Conservation (phyloP, 2,888 invertebrate genomes). For the Lampropteryx suffumata region DNA sequence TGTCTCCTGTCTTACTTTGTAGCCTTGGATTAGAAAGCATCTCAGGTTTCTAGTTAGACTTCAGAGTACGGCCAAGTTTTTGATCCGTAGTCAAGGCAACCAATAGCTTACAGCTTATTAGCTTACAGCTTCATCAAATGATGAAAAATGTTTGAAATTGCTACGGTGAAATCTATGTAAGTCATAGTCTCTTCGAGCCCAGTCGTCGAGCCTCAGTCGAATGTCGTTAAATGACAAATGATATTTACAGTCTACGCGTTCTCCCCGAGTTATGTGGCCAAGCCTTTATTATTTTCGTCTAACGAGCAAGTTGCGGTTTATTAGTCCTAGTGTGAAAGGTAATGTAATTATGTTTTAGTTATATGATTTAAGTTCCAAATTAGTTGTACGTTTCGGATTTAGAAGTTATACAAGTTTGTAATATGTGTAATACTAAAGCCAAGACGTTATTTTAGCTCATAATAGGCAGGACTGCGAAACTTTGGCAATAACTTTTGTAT, state of each 20-base stretch:
- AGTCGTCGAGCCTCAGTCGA: too few relatives aligned
- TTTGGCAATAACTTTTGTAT: neutral
- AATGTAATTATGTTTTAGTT: constrained; percentile 21
- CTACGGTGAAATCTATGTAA: too few relatives aligned
- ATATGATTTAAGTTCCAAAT: constrained; percentile 23
- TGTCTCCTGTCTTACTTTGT: too few relatives aligned
- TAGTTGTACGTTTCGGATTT: constrained; percentile 9
- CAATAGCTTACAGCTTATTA: too few relatives aligned
- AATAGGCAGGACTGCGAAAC: neutral
- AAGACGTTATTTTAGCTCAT: constrained; percentile 8
- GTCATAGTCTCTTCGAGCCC: too few relatives aligned
- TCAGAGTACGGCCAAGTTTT: too few relatives aligned
- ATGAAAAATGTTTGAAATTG: too few relatives aligned
- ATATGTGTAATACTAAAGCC: neutral
- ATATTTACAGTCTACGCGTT: neutral
- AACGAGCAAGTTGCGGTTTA: constrained; percentile 16
- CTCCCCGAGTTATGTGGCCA: neutral
- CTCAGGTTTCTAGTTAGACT: too few relatives aligned
- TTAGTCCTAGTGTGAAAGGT: constrained; percentile 14
- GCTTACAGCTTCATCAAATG: too few relatives aligned
- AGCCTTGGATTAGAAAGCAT: too few relatives aligned
- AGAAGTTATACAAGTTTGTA: constrained; percentile 7
- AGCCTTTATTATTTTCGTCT: constrained; percentile 33
- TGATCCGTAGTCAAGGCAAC: too few relatives aligned
- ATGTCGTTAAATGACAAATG: too few relatives aligned